Base-by-base conservation (phyloP, 2,888 invertebrate genomes). In the Acanthosepion pharaonis region DNA sequence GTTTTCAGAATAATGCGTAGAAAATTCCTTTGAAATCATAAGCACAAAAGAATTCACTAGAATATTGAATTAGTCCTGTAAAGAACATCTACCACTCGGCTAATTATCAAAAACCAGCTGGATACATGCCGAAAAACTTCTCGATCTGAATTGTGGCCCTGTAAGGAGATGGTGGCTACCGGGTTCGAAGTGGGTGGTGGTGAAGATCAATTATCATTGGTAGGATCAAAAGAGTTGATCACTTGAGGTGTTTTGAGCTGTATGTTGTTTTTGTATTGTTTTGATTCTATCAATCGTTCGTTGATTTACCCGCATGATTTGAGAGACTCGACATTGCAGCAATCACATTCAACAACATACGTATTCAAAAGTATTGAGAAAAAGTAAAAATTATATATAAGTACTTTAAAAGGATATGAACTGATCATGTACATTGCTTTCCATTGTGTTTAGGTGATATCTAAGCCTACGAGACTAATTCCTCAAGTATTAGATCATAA, bases 191-290 rank as follows among this genome's bases (percentile, higher is more conserved):
- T 20, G 20, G n/a, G 15, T n/a, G 78, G 78, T 18, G 11, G 15
- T n/a, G n/a, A 33, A 78, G 78, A 78, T 78, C 78, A n/a, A 78
- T 78, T 78, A 78, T n/a, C n/a, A 15, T n/a, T n/a, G 78, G 25
- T 64, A 8, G 64, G 23, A 78, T 78, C n/a, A 33, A n/a, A 78
- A n/a, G n/a, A 78, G 78, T n/a, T 78, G 78, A 78, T 78, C 78
- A 78, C 78, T n/a, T 78, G n/a, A n/a, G n/a, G n/a, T 78, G 78
- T n/a, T 78, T 78, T 78, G n/a, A 78, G n/a, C n/a, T 78, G 78
- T 78, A 78, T 78, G 42, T 42, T 2, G 42, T 42, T 42, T 42
- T 42, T 42, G 42, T 3, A 42, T 42, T 42, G 42, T 42, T 42
- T 42, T 42, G 42, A 42, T 1, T 3, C 3, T 1, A 42, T 42